phyloP scores from a whole-genome alignment of 2,888 invertebrate species.

The Dorcus parallelipipedus region DNA sequence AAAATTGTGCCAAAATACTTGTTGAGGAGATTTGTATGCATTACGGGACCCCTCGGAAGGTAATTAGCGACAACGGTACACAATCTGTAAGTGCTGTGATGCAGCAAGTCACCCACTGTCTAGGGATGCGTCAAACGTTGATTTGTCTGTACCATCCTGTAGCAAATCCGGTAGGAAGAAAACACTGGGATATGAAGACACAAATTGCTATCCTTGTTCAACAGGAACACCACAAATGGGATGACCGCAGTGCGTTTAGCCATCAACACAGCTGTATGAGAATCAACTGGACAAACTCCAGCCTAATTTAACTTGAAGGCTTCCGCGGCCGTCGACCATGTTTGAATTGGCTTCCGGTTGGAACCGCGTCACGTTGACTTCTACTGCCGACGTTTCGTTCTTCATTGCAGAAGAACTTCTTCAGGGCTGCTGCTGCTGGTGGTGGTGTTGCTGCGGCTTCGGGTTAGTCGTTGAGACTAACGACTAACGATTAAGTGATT shows the following conservation, averaged over 20 bases:
- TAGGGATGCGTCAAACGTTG: constrained; percentile 31
- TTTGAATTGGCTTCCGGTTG: no score
- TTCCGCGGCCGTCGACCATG: no score
- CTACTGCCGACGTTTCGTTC: no score
- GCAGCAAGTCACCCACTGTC: constrained; percentile 34
- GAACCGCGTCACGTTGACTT: no score
- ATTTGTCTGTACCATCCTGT: constrained; percentile 31
- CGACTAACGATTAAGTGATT: no score
- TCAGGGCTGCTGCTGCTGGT: no score
- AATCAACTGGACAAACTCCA: constrained; percentile 34
- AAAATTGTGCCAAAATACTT: constrained; percentile 10
- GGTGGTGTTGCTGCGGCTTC: no score
- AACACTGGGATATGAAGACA: constrained; percentile 36
- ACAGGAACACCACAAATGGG: constrained; percentile 34
- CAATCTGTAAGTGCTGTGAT: constrained; percentile 36
- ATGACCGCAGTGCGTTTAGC: constrained; percentile 38
- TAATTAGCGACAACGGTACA: constrained; percentile 40
- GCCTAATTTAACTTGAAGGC: no score
- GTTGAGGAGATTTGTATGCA: not conserved
- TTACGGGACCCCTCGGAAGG: constrained; percentile 35
- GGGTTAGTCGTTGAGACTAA: no score
- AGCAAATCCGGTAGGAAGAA: constrained; percentile 37
- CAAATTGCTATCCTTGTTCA: constrained; percentile 34
- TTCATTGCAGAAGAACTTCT: no score
- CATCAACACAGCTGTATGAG: constrained; percentile 40